Evolutionary conservation across 2,797 vertebrate species (phyloP).

Genomic region (Lindbergichthys nudifrons): DNA sequence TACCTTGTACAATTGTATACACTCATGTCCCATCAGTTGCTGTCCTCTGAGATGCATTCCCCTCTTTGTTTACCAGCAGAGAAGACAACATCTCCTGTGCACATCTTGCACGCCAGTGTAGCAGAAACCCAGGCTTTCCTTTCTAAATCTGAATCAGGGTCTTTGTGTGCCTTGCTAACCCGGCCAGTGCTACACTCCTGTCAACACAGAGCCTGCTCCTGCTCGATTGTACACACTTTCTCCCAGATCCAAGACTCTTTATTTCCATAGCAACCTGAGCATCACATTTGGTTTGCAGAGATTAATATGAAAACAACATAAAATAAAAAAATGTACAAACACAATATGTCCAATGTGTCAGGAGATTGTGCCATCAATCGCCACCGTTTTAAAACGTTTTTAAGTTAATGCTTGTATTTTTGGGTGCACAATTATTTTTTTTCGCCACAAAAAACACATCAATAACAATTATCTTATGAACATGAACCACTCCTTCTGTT

Average conservation of each 20-base stretch:
- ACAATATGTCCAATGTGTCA: constrained; percentile 13
- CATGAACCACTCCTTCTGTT: no score
- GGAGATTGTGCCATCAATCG: background rate
- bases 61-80: constrained; percentile 13
- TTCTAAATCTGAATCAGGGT: constrained; percentile 50
- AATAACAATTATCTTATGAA: no score
- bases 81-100: constrained; percentile 20
- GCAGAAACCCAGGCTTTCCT: constrained; percentile 35
- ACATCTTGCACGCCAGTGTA: background rate
- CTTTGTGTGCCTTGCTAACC: constrained; percentile 43
- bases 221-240: constrained; percentile 28
- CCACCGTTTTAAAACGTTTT: no score
- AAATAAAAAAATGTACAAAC: constrained; percentile 16
- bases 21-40: constrained; percentile 6
- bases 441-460: no score
- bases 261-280: constrained; percentile 53
- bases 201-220: constrained; percentile 35
- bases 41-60: constrained; percentile 9
- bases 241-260: constrained; percentile 27
- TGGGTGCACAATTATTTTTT: no score
- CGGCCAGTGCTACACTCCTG: constrained; percentile 29
- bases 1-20: background rate
- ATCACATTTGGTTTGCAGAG: constrained; percentile 27
- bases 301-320: constrained; percentile 18
- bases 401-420: no score